Percentiles rank a stretch among this genome's conserved stretches.
Conservation (phyloP, 2,797 vertebrate genomes). For the Phataginus tetradactyla region DNA sequence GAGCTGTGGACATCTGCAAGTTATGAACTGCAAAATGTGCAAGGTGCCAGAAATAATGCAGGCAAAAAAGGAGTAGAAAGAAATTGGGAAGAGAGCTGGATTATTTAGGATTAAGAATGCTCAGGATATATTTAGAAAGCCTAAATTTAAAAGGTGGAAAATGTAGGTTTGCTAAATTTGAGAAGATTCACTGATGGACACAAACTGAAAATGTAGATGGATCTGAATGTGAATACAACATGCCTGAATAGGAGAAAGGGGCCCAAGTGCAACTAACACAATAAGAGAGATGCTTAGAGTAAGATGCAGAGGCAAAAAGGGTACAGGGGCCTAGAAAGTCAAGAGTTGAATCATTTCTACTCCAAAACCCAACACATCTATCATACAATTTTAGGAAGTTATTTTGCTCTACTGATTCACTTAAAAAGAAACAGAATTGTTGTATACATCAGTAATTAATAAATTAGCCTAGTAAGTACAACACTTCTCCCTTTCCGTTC, state of each 20-base stretch:
- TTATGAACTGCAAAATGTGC: neutral
- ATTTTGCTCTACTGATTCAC: conserved; percentile 27
- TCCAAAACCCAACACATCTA: neutral
- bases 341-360: neutral
- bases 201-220: neutral
- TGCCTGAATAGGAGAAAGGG: neutral
- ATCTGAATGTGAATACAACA: conserved; percentile 1
- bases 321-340: neutral
- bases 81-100: neutral
- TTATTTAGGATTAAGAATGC: neutral
- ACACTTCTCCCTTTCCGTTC: neutral
- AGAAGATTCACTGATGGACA: neutral
- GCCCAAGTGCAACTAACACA: neutral
- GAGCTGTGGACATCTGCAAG: neutral
- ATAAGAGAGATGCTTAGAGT: neutral
- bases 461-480: neutral
- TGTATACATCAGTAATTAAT: neutral
- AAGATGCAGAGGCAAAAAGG: neutral
- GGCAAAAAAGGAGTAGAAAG: neutral
- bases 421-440: conserved; percentile 31
- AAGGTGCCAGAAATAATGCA: neutral
- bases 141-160: conserved; percentile 41
- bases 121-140: neutral
- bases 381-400: conserved; percentile 28
- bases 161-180: neutral